Conservation (phyloP, 2,797 vertebrate species). For the Pseudochirops corinnae region DNA sequence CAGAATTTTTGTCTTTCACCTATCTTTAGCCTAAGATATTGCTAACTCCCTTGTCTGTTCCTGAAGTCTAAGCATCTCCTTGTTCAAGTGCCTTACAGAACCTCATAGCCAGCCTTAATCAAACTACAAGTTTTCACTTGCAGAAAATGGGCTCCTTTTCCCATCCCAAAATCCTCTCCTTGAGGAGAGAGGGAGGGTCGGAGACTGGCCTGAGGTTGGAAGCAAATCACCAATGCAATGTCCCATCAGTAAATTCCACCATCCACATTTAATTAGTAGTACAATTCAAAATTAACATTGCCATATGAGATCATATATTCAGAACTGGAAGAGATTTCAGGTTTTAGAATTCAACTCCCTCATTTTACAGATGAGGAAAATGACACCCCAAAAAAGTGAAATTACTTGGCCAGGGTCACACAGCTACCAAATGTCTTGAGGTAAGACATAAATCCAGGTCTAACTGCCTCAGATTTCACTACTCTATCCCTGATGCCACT, state of each 20-base stretch:
- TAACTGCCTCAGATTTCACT: not conserved
- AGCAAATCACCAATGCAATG: slow-evolving; percentile 26
- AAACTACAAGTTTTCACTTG: slow-evolving; percentile 63
- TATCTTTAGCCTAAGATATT: slow-evolving; percentile 22
- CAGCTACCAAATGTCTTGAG: not conserved
- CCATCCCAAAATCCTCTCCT: slow-evolving; percentile 39
- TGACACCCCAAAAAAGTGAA: not conserved
- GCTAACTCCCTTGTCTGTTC: slow-evolving; percentile 51
- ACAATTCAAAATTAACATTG: slow-evolving; percentile 6
- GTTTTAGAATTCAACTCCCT: not conserved
- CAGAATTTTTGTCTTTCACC: slow-evolving; percentile 44
- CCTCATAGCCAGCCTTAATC: slow-evolving; percentile 74
- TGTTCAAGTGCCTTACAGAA: slow-evolving; percentile 82
- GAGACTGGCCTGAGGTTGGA: slow-evolving; percentile 42
- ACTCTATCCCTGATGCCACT: not conserved
- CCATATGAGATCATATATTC: not conserved
- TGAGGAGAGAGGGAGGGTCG: slow-evolving; percentile 44
- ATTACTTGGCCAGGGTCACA: not conserved
- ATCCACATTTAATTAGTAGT: slow-evolving; percentile 34
- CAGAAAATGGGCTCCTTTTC: slow-evolving; percentile 48
- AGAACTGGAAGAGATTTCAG: not conserved
- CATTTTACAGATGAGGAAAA: not conserved
- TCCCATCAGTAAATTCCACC: not conserved
- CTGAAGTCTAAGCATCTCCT: slow-evolving; percentile 30
- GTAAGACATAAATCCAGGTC: not conserved